Evolutionary conservation across 2,888 invertebrate genomes (phyloP).

Genomic region (Tanypteryx hageni): DNA sequence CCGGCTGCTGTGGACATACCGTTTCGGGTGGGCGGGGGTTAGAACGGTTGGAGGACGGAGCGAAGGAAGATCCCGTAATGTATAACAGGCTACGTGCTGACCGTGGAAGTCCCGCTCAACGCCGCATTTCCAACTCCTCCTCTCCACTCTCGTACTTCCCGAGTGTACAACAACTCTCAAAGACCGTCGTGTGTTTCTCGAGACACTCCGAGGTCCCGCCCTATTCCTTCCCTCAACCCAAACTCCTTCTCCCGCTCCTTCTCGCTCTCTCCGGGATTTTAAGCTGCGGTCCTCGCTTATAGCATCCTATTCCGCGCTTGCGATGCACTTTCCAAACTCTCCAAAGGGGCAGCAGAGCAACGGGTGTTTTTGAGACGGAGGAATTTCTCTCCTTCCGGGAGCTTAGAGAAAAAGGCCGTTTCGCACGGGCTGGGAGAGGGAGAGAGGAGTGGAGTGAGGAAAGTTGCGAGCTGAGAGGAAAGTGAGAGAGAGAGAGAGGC

Average conservation of each 20-base stretch:
- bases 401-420: background rate
- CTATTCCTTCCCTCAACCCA: too few species aligned
- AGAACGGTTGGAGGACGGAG: too few species aligned
- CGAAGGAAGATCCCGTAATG: too few species aligned
- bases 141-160: too few species aligned
- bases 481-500: background rate
- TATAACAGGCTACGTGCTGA: too few species aligned
- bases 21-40: too few species aligned
- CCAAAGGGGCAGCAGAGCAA: background rate
- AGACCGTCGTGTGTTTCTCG: too few species aligned
- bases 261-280: background rate
- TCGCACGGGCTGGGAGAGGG: background rate
- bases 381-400: background rate
- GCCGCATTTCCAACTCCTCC: too few species aligned
- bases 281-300: background rate
- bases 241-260: background rate
- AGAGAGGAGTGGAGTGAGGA: background rate
- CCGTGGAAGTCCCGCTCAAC: too few species aligned
- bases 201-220: too few species aligned
- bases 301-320: background rate
- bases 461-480: background rate
- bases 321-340: conserved; percentile 28
- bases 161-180: too few species aligned
- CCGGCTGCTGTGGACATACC: too few species aligned
- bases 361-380: background rate